Evolutionary conservation across 2,113 vertebrate species (phyloP).

Genomic region (Archilochus colubris): DNA sequence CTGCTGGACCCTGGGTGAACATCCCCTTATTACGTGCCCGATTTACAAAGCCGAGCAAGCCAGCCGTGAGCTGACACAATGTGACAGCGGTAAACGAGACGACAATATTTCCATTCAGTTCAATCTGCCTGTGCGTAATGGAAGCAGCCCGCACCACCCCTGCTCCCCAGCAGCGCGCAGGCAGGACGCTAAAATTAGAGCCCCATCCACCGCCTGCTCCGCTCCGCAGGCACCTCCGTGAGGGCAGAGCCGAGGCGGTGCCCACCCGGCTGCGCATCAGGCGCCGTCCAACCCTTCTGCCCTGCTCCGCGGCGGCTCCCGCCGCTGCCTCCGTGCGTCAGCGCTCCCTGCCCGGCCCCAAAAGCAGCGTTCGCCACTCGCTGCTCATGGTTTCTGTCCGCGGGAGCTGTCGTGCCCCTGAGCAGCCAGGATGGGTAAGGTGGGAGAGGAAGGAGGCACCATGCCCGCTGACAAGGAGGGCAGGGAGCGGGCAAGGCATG

Average conservation of each 20-base stretch:
- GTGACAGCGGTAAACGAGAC: slow-evolving; percentile 20
- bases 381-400: neutral
- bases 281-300: neutral
- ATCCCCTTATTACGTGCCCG: neutral
- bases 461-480: too few relatives aligned
- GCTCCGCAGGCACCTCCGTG: neutral
- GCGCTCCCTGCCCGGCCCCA: neutral
- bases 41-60: neutral
- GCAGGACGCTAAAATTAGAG: slow-evolving; percentile 20
- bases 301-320: neutral
- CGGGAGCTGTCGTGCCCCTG: neutral
- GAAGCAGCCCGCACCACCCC: slow-evolving; percentile 28
- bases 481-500: neutral
- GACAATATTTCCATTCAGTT: slow-evolving; percentile 51
- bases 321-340: neutral
- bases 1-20: neutral
- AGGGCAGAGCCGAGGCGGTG: neutral
- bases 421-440: rapidly evolving
- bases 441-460: rapidly evolving
- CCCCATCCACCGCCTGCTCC: neutral
- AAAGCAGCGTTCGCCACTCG: neutral
- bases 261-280: neutral
- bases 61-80: neutral
- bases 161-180: neutral
- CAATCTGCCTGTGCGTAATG: slow-evolving; percentile 58